A percentile compares a stretch with the other conserved stretches of the same genome.
These are phyloP conservation scores for Thamnophis sirtalis DNA, from an alignment of 2,113 vertebrate genomes.

Conservation along the genomic window DNA sequence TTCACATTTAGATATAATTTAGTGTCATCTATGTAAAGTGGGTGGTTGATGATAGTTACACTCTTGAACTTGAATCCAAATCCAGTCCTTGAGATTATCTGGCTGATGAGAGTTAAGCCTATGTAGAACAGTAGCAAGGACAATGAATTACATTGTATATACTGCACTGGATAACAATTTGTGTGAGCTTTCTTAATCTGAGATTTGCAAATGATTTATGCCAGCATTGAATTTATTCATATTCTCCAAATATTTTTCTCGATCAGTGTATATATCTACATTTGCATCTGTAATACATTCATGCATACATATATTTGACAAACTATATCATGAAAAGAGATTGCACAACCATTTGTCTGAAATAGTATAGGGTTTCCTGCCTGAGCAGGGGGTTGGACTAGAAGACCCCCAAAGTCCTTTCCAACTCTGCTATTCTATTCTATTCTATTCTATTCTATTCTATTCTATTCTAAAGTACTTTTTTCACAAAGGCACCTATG, in stretches of 20 bases:
- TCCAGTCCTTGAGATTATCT: not conserved
- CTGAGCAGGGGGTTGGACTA: too few species aligned
- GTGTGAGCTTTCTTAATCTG: not conserved
- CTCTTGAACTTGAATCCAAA: not conserved
- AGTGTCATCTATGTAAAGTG: not conserved
- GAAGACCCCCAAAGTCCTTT: too few species aligned
- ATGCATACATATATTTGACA: not conserved
- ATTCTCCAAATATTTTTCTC: not conserved
- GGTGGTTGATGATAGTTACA: not conserved
- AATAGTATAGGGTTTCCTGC: too few species aligned
- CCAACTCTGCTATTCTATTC: too few species aligned
- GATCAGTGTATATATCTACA: not conserved
- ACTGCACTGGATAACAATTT: not conserved
- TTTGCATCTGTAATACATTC: not conserved
- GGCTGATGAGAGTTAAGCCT: not conserved
- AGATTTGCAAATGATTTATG: not conserved
- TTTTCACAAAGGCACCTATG: not conserved
- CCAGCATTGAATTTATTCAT: not conserved
- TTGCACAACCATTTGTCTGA: too few species aligned
- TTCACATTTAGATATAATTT: not conserved
- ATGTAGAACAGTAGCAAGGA: not conserved
- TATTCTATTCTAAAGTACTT: not conserved
- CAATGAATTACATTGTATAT: not conserved
- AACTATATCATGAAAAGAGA: not conserved
- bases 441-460: too few species aligned